Percentiles rank a stretch among this genome's conserved stretches.
These are phyloP conservation scores for Plagiodera versicolora DNA, from an alignment of 2,888 invertebrate genomes.

Conservation along the genomic window DNA sequence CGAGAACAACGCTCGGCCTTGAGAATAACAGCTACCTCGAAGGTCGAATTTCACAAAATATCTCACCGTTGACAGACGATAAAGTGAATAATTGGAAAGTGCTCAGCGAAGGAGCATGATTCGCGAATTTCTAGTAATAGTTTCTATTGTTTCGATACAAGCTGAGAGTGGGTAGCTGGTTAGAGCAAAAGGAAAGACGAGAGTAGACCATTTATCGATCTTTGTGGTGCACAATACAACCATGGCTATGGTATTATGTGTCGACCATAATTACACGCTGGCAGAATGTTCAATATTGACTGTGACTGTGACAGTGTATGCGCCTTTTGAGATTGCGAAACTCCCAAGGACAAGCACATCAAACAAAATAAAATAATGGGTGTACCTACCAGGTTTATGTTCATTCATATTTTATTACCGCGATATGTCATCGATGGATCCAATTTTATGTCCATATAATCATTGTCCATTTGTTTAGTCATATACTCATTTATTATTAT, in stretches of 20 bases:
- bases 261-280: neutral
- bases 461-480: no score
- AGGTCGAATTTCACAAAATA: constrained; percentile 7
- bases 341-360: no score
- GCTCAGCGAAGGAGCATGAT: constrained; percentile 10
- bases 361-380: no score
- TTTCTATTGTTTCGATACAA: neutral
- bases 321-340: no score
- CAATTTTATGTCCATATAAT: no score
- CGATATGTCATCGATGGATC: no score
- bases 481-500: no score
- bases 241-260: neutral
- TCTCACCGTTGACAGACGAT: neutral
- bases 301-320: neutral
- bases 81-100: neutral
- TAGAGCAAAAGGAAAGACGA: neutral
- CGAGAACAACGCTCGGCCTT: constrained; percentile 1
- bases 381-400: no score
- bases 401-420: no score
- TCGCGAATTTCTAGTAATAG: neutral
- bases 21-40: neutral
- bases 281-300: neutral
- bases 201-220: neutral
- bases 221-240: neutral
- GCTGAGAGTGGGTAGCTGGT: neutral